Evolutionary conservation across 2,113 vertebrate genomes (phyloP).

Genomic region (Odontophorus gujanensis): DNA sequence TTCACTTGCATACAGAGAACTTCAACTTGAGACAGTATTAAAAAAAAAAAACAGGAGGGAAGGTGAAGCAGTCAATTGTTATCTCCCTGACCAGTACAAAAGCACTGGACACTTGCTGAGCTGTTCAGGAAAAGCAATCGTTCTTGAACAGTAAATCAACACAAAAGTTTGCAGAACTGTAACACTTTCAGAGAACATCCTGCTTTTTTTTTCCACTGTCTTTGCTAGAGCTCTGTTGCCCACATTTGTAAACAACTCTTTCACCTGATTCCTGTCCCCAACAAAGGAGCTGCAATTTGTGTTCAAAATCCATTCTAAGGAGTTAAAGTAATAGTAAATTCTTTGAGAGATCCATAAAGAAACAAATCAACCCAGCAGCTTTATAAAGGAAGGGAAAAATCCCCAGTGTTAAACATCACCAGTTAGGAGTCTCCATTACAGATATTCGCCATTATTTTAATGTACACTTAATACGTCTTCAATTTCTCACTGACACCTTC

Average conservation of each 20-base stretch:
- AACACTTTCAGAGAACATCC: background rate
- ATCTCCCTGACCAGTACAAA: background rate
- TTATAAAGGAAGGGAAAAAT: background rate
- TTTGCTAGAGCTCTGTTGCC: accelerated
- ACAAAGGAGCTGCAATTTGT: background rate
- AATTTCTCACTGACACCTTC: background rate
- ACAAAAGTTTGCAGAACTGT: background rate
- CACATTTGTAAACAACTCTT: background rate
- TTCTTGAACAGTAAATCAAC: background rate
- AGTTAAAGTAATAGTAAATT: background rate
- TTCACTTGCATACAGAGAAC: background rate
- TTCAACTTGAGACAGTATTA: background rate
- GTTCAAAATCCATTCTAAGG: background rate
- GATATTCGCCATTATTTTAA: background rate
- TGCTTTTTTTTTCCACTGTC: background rate
- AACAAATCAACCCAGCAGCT: background rate
- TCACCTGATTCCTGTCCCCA: background rate
- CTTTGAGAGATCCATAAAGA: background rate
- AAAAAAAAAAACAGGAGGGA: background rate
- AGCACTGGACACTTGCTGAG: conserved; percentile 3
- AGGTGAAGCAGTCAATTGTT: background rate
- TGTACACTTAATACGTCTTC: background rate
- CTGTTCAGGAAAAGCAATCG: background rate
- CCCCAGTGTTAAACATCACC: background rate
- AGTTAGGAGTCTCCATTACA: background rate